Evolutionary conservation across 2,888 invertebrate species (phyloP), one percentile per base, ranked within the genome.

Genomic region (Mimas tiliae): DNA sequence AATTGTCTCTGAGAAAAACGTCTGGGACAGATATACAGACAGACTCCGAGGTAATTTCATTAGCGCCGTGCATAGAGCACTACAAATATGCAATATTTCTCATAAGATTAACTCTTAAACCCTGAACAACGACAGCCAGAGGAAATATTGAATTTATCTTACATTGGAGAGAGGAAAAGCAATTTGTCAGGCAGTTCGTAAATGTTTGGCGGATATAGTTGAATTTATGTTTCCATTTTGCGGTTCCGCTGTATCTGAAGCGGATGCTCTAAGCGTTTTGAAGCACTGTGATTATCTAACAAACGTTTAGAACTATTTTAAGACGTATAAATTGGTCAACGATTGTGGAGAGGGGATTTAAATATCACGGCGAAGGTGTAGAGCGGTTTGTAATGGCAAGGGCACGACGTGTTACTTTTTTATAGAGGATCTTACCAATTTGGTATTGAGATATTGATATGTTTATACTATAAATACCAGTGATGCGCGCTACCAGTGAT

Each of bases 211-310:
- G 62, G 65, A 65, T 51, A 62, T 62, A 42, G 62, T 38, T 27
- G 14, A 53, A 53, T 53, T 64, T 64, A 53, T 33, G 53, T 45
- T 45, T 53, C 64, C 70, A 70, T n/a, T n/a, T 72, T 69, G 69
- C 64, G 53, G 33, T 67, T 65, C 66, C 6, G 62, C 62, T 64
- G 63, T 51, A 64, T 55, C 19, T 52, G 42, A 11, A 64, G 19
- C 45, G 27, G 42, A 64, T 64, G n/a, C 27, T 64, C 16, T 34
- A 34, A n/a, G n/a, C 48, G 48, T 16, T 33, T 53, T 11, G 38
- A 9, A 55, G 48, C 9, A 2, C 55, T 38, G 34, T 55, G 16
- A 55, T 55, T 38, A 55, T 38, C 34, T 14, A n/a, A 6, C 8
- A n/a, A 16, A 33, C 53, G 34, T n/a, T 14, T 55, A 8, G 34